These are phyloP conservation scores for Oncopodura yosiiana DNA, from an alignment of 1,140 invertebrate genomes.

Conservation along the genomic window DNA sequence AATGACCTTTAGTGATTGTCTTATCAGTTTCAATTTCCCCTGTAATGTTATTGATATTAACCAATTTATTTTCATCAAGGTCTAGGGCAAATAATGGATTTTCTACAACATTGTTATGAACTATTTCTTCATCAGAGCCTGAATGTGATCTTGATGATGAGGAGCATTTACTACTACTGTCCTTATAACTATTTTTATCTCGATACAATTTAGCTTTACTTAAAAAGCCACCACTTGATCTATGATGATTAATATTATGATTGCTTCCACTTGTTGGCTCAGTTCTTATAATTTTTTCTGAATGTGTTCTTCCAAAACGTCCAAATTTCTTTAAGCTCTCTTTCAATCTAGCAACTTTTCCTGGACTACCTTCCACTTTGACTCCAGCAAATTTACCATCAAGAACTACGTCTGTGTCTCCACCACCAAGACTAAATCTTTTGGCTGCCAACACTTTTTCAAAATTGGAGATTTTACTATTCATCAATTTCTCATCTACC, in stretches of 20 bases:
- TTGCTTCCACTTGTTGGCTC: constrained; percentile 1
- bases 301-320: constrained; percentile 15
- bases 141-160: no score
- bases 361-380: constrained; percentile 17
- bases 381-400: constrained; percentile 3
- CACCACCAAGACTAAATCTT: constrained; percentile 3
- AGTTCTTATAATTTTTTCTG: constrained; percentile 10
- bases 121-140: constrained; percentile 10
- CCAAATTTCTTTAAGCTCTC: constrained; percentile 22
- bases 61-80: background rate
- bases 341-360: constrained; percentile 21
- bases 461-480: no score
- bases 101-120: background rate
- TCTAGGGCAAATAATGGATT: background rate
- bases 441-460: background rate
- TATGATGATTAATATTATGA: background rate
- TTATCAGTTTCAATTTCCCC: no score
- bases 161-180: no score
- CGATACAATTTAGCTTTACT: no score
- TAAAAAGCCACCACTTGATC: background rate
- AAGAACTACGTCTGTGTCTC: background rate
- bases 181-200: no score
- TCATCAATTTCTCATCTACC: background rate
- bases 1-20: no score
- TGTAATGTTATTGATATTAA: no score